Conservation (phyloP, 2,113 vertebrate genomes). For the Mugil cephalus region DNA sequence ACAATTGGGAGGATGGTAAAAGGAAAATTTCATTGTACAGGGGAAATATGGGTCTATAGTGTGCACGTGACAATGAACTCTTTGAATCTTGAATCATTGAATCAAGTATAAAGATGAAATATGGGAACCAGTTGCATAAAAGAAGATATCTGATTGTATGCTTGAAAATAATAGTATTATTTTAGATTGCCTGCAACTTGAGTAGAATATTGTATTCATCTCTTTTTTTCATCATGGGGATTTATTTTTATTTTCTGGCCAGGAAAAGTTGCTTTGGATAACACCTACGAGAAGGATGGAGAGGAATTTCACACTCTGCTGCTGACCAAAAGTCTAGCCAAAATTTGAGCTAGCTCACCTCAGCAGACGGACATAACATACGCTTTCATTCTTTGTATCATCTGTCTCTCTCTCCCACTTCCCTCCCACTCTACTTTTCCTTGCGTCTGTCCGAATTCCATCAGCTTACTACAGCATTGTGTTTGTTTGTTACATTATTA, state of each 20-base stretch:
- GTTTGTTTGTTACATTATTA: background rate
- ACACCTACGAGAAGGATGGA: background rate
- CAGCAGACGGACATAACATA: background rate
- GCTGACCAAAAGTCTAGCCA: background rate
- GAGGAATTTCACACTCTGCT: slow-evolving; percentile 18
- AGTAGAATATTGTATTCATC: too few species aligned
- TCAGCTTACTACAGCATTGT: background rate
- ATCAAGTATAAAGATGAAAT: too few species aligned
- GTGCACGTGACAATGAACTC: too few species aligned
- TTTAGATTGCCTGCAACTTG: too few species aligned
- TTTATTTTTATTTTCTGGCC: background rate
- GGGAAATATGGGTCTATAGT: too few species aligned
- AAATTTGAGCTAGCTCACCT: background rate
- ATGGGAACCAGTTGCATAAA: too few species aligned
- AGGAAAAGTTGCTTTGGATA: background rate
- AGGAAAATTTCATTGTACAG: too few species aligned
- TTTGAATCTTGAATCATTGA: too few species aligned
- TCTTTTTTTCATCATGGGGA: background rate
- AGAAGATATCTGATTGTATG: too few species aligned
- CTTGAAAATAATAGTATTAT: too few species aligned
- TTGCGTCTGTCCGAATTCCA: background rate
- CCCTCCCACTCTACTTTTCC: background rate
- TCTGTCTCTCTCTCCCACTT: background rate
- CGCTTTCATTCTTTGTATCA: background rate
- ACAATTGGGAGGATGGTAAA: too few species aligned